Evolutionary conservation across 2,888 invertebrate genomes (phyloP).

Genomic region (Calameuta idolon): DNA sequence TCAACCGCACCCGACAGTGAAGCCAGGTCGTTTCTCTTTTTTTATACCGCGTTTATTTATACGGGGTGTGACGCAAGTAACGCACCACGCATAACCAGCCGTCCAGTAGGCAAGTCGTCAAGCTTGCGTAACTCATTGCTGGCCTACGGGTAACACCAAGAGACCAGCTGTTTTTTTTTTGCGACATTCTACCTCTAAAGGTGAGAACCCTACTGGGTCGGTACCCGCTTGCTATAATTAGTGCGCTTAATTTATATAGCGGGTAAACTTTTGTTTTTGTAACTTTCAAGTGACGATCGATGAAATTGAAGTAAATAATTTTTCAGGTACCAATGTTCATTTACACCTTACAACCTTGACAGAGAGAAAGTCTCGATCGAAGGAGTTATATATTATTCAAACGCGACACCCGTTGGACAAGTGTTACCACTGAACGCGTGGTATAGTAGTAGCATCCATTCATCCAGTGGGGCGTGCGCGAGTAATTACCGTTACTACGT

Average conservation of each 20-base stretch:
- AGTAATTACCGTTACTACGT: constrained; percentile 6
- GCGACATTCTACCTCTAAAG: not conserved
- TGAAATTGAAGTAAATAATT: not conserved
- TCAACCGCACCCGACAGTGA: not conserved
- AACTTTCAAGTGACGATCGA: not conserved
- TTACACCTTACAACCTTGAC: not conserved
- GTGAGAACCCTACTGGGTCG: not conserved
- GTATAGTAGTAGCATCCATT: constrained; percentile 2
- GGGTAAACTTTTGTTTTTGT: not conserved
- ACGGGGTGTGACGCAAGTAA: constrained; percentile 9
- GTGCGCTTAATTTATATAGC: not conserved
- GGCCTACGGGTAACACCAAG: not conserved
- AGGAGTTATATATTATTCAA: not conserved
- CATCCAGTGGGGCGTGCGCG: not conserved
- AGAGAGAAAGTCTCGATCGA: too few relatives aligned
- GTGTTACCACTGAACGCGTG: not conserved
- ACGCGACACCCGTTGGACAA: not conserved
- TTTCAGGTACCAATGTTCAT: not conserved
- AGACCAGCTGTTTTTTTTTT: not conserved
- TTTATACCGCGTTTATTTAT: constrained; percentile 9
- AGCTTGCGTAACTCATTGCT: not conserved
- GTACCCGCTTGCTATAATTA: not conserved
- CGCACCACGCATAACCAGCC: not conserved
- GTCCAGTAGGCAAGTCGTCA: not conserved
- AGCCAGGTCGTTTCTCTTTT: not conserved